These are phyloP conservation scores for Platorchestia sp. DNA, from an alignment of 1,140 invertebrate species.

Conservation along the genomic window DNA sequence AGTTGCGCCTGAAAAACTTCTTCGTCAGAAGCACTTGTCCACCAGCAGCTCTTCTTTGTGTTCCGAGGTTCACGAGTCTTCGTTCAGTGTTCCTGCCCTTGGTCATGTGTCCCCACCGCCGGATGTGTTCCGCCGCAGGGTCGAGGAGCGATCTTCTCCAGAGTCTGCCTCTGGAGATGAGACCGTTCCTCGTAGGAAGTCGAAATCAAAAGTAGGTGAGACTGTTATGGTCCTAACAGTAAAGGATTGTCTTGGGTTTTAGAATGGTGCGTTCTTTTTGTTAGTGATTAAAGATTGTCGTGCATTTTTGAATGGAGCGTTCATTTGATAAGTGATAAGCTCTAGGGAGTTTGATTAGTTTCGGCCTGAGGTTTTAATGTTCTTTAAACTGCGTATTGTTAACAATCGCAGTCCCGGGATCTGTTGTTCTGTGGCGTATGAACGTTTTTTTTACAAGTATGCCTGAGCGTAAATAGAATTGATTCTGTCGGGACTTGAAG, in stretches of 20 bases:
- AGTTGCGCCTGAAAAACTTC: slow-evolving; percentile 35
- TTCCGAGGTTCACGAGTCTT: neutral
- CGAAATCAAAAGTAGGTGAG: neutral
- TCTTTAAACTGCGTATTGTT: no score
- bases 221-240: neutral
- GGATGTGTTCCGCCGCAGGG: neutral
- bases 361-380: no score
- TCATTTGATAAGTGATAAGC: no score
- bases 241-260: neutral
- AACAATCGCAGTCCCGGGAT: no score
- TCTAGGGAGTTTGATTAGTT: no score
- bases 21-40: slow-evolving; percentile 10
- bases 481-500: no score
- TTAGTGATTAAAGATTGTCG: no score
- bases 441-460: no score
- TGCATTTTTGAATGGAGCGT: no score
- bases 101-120: neutral
- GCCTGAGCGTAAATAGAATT: no score
- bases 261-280: no score
- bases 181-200: neutral
- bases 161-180: neutral
- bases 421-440: no score
- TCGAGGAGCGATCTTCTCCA: neutral
- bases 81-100: neutral
- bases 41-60: slow-evolving; percentile 20